Base-by-base conservation (phyloP, 2,797 vertebrate species). In the Anguilla marmorata region DNA sequence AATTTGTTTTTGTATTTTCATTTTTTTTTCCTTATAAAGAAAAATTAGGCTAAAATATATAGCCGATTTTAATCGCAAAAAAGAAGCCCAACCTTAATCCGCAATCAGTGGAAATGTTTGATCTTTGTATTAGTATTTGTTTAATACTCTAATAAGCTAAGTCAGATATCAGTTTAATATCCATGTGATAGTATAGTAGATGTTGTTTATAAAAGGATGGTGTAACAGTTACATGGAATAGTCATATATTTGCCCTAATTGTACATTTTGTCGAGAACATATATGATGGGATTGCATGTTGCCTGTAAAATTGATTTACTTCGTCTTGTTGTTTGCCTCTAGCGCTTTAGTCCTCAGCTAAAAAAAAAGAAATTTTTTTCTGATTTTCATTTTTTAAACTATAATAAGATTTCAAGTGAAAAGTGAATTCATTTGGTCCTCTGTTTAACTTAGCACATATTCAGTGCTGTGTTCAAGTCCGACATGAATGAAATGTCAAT, bases 241-340 rank as follows among this genome's bases (percentile, higher is more conserved):
- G 91, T 92, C 92, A 93, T 89, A 87, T 89, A 91, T 94, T 95
- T 94, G 92, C 92, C 93, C 94, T 91, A 54, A 92, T 90, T 93
- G 95, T 96, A 93, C 91, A 92, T 94, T 88, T 94, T 92, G 92
- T 95, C 95, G 92, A 91, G 90, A 91, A 90, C 94, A 92, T 94
- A 92, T 89, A 92, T 93, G 91, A 93, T 92, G 93, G 93, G 93
- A 93, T 90, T 95, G 96, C 95, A 96, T 96, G 95, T 94, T 93
- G 93, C 94, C 94, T 94, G 89, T 95, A 94, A 94, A 91, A 93
- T 91, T 94, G 94, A 93, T 93, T 93, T 93, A 92, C 93, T 92
- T 93, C 92, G 91, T 94, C 92, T 91, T 89, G 91, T 90, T 90
- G 90, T 94, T 94, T 91, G 88, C 91, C 89, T 93, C 85, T 87